Evolutionary conservation across 23 tunicate genomes (phyloP).

Genomic region (Ascidia mentula): DNA sequence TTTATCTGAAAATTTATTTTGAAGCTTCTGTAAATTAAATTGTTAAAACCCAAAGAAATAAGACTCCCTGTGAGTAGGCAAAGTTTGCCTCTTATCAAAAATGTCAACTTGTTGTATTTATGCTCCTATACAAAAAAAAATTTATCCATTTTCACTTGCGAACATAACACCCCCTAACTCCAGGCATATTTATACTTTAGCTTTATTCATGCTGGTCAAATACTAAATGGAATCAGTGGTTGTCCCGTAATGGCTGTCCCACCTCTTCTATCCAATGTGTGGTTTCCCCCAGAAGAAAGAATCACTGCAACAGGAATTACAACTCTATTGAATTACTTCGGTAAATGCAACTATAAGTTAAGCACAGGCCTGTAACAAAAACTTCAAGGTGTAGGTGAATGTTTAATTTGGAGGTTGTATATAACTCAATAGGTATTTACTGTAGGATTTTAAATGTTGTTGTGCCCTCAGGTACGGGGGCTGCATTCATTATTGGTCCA

Average conservation of each 20-base stretch:
- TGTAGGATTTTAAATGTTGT: too few species aligned
- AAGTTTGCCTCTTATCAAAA: too few species aligned
- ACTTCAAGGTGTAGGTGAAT: too few species aligned
- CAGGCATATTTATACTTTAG: too few species aligned
- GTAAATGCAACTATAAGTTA: slow-evolving; percentile 13
- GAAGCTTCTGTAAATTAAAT: not conserved
- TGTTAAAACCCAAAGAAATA: too few species aligned
- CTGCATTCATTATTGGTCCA: slow-evolving; percentile 68
- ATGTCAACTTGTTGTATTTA: too few species aligned
- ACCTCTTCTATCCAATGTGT: slow-evolving; percentile 66
- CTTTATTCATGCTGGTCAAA: slow-evolving; percentile 77
- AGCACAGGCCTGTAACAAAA: too few species aligned
- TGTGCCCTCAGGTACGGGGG: slow-evolving; percentile 79
- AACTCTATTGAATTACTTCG: slow-evolving; percentile 72
- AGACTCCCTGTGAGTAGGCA: too few species aligned
- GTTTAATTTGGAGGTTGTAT: too few species aligned
- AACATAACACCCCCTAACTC: not conserved
- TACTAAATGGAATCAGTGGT: slow-evolving; percentile 87
- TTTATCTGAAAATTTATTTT: not conserved
- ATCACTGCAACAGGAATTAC: slow-evolving; percentile 92
- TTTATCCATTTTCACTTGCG: not conserved
- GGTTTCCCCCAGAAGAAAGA: slow-evolving; percentile 91
- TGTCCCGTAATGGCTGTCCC: slow-evolving; percentile 93
- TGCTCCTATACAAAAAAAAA: too few species aligned
- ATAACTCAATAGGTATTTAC: too few species aligned